Evolutionary conservation across 2,113 vertebrate genomes (phyloP), one percentile per base, ranked within the genome.

Genomic region (Nothocercus julius): DNA sequence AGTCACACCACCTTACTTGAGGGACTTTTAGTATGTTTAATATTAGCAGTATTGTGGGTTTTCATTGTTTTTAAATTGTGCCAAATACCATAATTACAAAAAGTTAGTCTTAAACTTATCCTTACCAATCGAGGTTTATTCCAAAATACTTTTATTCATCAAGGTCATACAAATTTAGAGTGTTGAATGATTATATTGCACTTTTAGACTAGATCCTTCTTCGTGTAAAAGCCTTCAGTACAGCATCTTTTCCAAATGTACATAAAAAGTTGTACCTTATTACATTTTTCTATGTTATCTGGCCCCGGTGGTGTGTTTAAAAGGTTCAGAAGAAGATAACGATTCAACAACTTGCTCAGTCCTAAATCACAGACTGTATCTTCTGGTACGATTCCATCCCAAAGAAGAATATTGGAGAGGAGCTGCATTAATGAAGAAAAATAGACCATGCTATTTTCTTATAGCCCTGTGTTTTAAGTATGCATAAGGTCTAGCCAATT

Each of bases 301-400:
- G 9, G 95, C 47, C 92, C 95, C 49, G 95, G 93, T 2, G 94
- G 86, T 19, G 98, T 97, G 75, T 98, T 99, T 27, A 98, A 95
- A 56, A 99, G 94, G 38, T 97, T 97, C 70, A 98, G 97, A 92
- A 99, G 97, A 49, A 99, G 97, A 95, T 99, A 99, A 89, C 99
- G 98, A 89, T 98, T 99, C 38, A 99, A 97, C 72, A 99, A 68
- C 95, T 98, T 99, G 92, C 98, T 98, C 85, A 99, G 93, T 58
- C 98, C 98, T 75, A 99, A 88, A 75, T 99, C 99, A 86, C 96
- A 98, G 51, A 99, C 61, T 6, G 84, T 86, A 6, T 98, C 95
- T 76, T 99, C 98, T 25, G 97, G 96, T 88, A 99, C 94, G 72
- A 99, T 96, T 66, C 97, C 97, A 94, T 98, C 98, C 99, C 98